These are phyloP conservation scores for Acanthaster planci DNA, from an alignment of 35 echinoderm and acorn worm species.

Conservation along the genomic window DNA sequence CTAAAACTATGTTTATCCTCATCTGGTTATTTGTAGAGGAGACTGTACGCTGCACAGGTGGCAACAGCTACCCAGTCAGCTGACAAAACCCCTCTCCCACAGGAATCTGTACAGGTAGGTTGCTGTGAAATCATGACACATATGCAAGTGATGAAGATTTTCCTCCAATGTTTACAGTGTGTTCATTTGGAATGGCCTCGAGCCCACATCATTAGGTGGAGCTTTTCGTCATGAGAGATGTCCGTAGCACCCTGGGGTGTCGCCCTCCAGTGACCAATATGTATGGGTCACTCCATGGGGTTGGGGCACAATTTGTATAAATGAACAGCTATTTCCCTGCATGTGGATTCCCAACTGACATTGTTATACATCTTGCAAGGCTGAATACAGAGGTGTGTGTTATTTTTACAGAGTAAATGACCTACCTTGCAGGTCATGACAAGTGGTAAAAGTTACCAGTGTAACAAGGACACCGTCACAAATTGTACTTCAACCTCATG, in stretches of 20 bases:
- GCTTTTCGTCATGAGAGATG: neutral
- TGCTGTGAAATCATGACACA: neutral
- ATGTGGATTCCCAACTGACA: too few relatives aligned
- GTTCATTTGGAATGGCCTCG: neutral
- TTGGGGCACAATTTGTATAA: too few relatives aligned
- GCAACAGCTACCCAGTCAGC: neutral
- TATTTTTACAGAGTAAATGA: too few relatives aligned
- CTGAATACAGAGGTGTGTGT: too few relatives aligned
- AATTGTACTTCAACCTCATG: too few relatives aligned
- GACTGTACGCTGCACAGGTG: constrained; percentile 2
- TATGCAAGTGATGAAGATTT: neutral
- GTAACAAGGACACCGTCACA: too few relatives aligned
- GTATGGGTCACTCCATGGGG: too few relatives aligned
- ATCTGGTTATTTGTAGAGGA: neutral
- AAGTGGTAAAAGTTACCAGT: too few relatives aligned
- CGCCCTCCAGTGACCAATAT: too few relatives aligned
- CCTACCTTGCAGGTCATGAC: too few relatives aligned
- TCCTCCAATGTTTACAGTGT: neutral
- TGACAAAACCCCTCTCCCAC: neutral
- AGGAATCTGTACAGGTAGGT: constrained; percentile 5
- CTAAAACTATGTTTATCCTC: neutral
- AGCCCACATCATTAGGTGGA: neutral
- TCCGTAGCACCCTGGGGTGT: neutral
- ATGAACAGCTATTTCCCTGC: too few relatives aligned
- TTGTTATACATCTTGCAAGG: too few relatives aligned